Evolutionary conservation across 2,113 vertebrate genomes (phyloP), one percentile per base, ranked within the genome.

Genomic region (Phylloscopus whistleri): DNA sequence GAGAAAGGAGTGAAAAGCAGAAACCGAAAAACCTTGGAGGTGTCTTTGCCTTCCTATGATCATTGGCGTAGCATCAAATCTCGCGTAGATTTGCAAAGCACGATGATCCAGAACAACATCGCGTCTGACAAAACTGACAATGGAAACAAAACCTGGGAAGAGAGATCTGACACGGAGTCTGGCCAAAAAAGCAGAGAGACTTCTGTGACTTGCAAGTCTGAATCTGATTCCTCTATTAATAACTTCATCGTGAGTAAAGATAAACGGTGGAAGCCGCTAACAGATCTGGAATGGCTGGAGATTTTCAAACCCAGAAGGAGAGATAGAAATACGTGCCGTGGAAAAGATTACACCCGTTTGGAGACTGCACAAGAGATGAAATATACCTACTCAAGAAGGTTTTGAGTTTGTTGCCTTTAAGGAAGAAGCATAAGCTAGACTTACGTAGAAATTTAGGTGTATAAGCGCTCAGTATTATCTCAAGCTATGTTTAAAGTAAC

Each of bases 251-350:
- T 93, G 4, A 55, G 78, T 2, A 87, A 94, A 67, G 91, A 85
- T 20, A 20, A 55, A 0, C 43, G 33, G 21, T 94, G 78, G 89
- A 83, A 62, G 56, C 64, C 90, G 2, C 3, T 98, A 13, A 95
- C 97, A 1, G 97, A 98, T 23, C 3, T 16, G 2, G 97, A 97
- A 53, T 97, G 98, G 98, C 15, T 98, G 95, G 84, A 55, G 68
- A 96, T 98, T 73, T 98, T 98, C 94, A 97, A 95, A 80, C 95
- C 95, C 35, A 11, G 46, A 13, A 84, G 81, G 79, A 59, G 51
- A 56, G 93, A 94, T 9, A 94, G 89, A 43, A 72, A 49, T 7
- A 33, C 53, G 0, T 59, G 41, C 70, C 58, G 10, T 48, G 93
- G 88, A 59, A 74, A 84, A 7, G 27, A 49, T 22, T 79, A 84